A percentile compares a stretch with the other conserved stretches of the same genome.
These are phyloP conservation scores for Nymphalis urticae DNA, from an alignment of 2,888 invertebrate genomes.

Conservation along the genomic window DNA sequence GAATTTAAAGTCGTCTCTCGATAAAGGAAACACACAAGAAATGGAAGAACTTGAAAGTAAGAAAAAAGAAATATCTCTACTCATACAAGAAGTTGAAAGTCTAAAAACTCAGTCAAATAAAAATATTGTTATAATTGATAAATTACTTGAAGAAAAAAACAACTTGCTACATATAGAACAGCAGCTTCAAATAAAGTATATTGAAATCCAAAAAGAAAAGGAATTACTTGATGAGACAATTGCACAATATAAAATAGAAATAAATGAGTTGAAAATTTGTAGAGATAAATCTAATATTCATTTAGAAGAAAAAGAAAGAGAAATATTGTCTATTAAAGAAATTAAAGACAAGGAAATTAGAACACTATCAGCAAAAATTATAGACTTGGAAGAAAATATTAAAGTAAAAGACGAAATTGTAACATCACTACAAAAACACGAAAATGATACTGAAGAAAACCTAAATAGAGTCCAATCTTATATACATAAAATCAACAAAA, in stretches of 20 bases:
- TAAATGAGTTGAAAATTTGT: slow-evolving; percentile 47
- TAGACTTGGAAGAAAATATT: slow-evolving; percentile 47
- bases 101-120: slow-evolving; percentile 47
- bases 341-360: slow-evolving; percentile 44
- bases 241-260: slow-evolving; percentile 40
- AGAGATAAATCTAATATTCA: slow-evolving; percentile 45
- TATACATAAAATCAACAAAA: slow-evolving; percentile 48
- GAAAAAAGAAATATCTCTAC: slow-evolving; percentile 47
- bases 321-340: slow-evolving; percentile 42
- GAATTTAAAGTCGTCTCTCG: slow-evolving; percentile 47
- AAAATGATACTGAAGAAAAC: slow-evolving; percentile 46
- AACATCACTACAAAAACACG: slow-evolving; percentile 44
- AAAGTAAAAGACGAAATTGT: slow-evolving; percentile 49
- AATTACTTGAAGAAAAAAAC: slow-evolving; percentile 48
- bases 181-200: slow-evolving; percentile 47
- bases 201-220: slow-evolving; percentile 27
- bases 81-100: slow-evolving; percentile 46
- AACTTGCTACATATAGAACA: slow-evolving; percentile 41
- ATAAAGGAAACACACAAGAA: slow-evolving; percentile 30
- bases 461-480: slow-evolving; percentile 49
- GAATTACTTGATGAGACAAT: slow-evolving; percentile 26
- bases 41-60: slow-evolving; percentile 47
- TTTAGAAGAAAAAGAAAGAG: slow-evolving; percentile 42
- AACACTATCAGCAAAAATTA: slow-evolving; percentile 44
- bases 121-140: slow-evolving; percentile 49